Evolutionary conservation across 2,113 vertebrate genomes (phyloP).

Genomic region (Nothoprocta pentlandii): DNA sequence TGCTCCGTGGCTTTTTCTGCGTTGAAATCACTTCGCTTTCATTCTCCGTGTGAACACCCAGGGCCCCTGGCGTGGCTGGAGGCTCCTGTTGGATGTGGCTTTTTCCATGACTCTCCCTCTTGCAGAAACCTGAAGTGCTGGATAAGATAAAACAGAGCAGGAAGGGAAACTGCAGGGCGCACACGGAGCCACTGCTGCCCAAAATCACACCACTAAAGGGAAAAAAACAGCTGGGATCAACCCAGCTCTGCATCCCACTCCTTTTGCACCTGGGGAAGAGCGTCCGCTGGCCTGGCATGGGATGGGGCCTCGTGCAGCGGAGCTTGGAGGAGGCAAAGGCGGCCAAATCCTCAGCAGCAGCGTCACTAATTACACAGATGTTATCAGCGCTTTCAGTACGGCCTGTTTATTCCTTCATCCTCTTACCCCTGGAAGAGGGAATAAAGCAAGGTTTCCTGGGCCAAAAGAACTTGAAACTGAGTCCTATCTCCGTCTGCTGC

Average conservation of each 20-base stretch:
- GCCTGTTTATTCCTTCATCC: background rate
- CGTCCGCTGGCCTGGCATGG: accelerated
- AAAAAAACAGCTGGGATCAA: background rate
- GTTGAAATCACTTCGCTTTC: background rate
- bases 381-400: background rate
- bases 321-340: background rate
- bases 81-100: background rate
- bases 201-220: accelerated
- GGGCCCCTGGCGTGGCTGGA: background rate
- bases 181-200: too few species aligned
- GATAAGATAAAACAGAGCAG: background rate
- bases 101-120: background rate
- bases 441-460: background rate
- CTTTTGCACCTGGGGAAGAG: background rate
- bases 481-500: background rate
- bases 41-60: background rate
- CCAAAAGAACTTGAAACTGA: background rate
- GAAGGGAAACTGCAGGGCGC: background rate
- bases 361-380: background rate
- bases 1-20: background rate
- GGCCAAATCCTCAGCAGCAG: background rate
- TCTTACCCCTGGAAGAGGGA: background rate
- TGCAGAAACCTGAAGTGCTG: background rate
- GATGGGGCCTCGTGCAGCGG: accelerated
- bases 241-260: background rate